Conservation (phyloP, 2,113 vertebrate species). For the Falcunculus frontatus region DNA sequence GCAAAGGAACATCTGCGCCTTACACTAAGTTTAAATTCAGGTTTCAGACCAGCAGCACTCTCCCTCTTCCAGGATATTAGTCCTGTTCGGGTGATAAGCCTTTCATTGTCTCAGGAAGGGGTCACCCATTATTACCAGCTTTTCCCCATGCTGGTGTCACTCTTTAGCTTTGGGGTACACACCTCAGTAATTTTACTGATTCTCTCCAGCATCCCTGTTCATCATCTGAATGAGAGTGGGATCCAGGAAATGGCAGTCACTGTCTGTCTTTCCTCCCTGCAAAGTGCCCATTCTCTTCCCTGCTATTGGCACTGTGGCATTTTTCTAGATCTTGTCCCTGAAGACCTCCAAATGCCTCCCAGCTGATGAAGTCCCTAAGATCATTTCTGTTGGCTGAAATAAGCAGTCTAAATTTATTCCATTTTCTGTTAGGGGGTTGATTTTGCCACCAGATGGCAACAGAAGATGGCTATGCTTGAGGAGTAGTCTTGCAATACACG, state of each 20-base stretch:
- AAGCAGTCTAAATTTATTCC: neutral
- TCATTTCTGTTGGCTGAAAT: neutral
- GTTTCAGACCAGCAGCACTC: neutral
- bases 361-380: neutral
- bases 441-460: constrained; percentile 55
- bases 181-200: neutral
- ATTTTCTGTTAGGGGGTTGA: neutral
- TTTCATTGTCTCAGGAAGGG: neutral
- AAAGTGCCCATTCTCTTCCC: neutral
- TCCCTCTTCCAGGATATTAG: neutral
- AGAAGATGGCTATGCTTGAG: neutral
- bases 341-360: neutral
- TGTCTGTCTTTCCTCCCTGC: neutral
- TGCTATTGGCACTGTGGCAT: neutral
- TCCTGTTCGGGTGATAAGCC: neutral
- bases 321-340: neutral
- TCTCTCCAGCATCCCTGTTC: neutral
- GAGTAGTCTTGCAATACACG: neutral
- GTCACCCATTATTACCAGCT: neutral
- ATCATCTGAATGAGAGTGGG: neutral
- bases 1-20: neutral
- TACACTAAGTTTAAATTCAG: neutral
- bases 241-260: neutral
- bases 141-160: neutral
- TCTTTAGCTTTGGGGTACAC: neutral